These are phyloP conservation scores for Maniola jurtina DNA, from an alignment of 1,140 invertebrate genomes.

Conservation along the genomic window DNA sequence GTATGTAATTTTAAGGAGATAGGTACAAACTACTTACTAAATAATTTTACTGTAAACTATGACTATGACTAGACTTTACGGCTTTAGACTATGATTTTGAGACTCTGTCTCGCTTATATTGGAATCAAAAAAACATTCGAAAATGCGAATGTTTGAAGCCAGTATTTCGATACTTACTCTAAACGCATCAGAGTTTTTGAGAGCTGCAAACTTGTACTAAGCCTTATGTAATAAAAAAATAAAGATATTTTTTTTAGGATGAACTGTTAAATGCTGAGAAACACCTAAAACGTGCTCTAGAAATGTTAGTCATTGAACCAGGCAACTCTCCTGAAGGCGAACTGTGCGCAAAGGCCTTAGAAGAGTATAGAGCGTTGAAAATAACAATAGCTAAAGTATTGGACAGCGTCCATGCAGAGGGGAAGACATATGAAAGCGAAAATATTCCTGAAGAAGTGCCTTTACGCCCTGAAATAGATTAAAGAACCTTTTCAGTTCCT, in stretches of 20 bases:
- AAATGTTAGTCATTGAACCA: constrained; percentile 85
- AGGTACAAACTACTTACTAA: too few relatives aligned
- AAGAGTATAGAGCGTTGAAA: constrained; percentile 82
- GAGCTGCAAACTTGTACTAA: too few relatives aligned
- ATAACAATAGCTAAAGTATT: constrained; percentile 78
- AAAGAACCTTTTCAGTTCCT: not conserved
- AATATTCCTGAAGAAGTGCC: constrained; percentile 14
- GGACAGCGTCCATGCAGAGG: constrained; percentile 56
- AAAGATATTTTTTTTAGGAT: constrained; percentile 47
- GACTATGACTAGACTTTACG: too few relatives aligned
- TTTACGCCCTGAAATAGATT: constrained; percentile 22
- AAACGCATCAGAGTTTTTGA: too few relatives aligned
- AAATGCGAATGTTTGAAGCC: too few relatives aligned
- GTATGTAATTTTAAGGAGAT: constrained; percentile 6
- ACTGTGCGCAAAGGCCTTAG: constrained; percentile 82
- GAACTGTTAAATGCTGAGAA: constrained; percentile 79
- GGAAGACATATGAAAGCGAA: constrained; percentile 49
- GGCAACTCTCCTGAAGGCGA: constrained; percentile 85
- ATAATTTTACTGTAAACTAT: too few relatives aligned
- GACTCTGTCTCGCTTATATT: too few relatives aligned
- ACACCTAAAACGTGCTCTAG: constrained; percentile 81
- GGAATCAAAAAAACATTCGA: too few relatives aligned
- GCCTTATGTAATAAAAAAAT: too few relatives aligned
- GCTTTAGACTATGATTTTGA: too few relatives aligned
- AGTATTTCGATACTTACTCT: too few relatives aligned